Percentiles rank a stretch among this genome's conserved stretches.
These are phyloP conservation scores for Metalampra italica DNA, from an alignment of 2,888 invertebrate species.

Conservation along the genomic window DNA sequence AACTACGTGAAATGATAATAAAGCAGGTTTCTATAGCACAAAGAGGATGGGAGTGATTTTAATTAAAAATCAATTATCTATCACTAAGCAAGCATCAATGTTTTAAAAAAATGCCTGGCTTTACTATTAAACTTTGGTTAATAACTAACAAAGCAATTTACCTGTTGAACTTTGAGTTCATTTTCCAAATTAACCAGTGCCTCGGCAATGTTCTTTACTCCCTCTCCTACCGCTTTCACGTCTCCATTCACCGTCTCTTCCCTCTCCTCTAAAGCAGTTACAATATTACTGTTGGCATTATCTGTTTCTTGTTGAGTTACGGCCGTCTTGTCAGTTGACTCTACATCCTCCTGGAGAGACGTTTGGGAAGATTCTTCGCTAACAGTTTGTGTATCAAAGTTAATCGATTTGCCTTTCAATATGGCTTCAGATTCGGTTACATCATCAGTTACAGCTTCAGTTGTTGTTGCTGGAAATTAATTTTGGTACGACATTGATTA, in stretches of 20 bases:
- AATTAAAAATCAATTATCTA: too few species aligned
- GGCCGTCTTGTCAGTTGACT: slow-evolving; percentile 10
- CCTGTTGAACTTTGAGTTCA: slow-evolving; percentile 48
- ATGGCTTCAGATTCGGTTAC: slow-evolving; percentile 16
- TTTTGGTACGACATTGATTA: background rate
- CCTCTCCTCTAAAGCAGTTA: slow-evolving; percentile 14
- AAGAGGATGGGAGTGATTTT: too few species aligned
- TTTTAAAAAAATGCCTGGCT: too few species aligned
- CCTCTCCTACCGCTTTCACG: slow-evolving; percentile 22
- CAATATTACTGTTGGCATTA: slow-evolving; percentile 16
- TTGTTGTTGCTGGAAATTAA: slow-evolving; percentile 11
- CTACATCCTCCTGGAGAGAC: slow-evolving; percentile 12
- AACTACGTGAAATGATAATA: too few species aligned
- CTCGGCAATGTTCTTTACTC: slow-evolving; percentile 50
- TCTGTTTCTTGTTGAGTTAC: slow-evolving; percentile 13
- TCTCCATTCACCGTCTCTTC: slow-evolving; percentile 17
- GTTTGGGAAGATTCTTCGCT: slow-evolving; percentile 5
- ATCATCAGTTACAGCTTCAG: slow-evolving; percentile 18
- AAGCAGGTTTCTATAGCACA: too few species aligned
- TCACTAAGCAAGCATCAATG: too few species aligned
- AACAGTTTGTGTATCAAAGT: slow-evolving; percentile 14
- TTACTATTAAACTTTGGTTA: too few species aligned
- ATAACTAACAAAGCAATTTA: slow-evolving; percentile 14
- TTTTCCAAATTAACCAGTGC: slow-evolving; percentile 47
- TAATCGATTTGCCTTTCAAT: slow-evolving; percentile 12